phyloP scores from a whole-genome alignment of 2,113 vertebrate species.

The Rhea americana region DNA sequence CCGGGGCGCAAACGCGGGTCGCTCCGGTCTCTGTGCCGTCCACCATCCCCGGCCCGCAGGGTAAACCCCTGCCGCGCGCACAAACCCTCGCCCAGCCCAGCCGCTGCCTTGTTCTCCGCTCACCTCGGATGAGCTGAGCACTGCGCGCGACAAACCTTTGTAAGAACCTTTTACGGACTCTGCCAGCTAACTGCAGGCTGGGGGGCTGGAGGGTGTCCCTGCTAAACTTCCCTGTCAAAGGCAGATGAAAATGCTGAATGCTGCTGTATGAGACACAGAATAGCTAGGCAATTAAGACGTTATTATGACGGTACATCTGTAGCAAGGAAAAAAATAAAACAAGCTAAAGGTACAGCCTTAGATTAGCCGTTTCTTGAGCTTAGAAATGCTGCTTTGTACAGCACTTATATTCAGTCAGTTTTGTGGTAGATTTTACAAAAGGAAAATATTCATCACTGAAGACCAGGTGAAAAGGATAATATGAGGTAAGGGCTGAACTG shows the following conservation, averaged over 20 bases:
- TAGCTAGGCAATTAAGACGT: neutral
- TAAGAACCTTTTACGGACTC: neutral
- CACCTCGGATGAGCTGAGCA: neutral
- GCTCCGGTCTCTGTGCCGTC: rapidly evolving
- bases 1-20: neutral
- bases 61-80: neutral
- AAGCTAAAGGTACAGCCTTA: neutral
- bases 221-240: neutral
- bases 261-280: neutral
- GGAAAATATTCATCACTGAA: neutral
- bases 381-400: neutral
- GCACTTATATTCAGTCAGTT: neutral
- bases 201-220: neutral
- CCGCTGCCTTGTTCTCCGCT: neutral
- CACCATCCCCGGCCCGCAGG: neutral
- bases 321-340: neutral
- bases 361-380: neutral
- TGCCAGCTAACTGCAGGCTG: neutral
- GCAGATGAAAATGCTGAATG: neutral
- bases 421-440: neutral
- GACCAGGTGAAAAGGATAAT: neutral
- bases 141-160: neutral
- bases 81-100: neutral
- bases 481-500: neutral
- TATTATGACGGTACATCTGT: neutral